Conservation (phyloP, 2,797 vertebrate species). For the Coregonus ussuriensis region DNA sequence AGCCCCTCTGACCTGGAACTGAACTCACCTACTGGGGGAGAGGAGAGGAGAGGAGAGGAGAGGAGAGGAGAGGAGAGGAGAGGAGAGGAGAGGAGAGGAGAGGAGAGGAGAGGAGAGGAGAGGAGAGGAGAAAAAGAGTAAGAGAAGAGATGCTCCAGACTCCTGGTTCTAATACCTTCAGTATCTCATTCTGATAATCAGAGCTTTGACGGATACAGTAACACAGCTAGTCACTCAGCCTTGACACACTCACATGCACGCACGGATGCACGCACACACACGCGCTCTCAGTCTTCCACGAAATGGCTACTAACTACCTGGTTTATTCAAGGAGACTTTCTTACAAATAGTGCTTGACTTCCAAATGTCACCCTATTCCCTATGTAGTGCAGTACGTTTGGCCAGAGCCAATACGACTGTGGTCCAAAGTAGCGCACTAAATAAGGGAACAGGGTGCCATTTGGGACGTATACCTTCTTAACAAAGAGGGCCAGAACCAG, state of each 20-base stretch:
- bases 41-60: background rate
- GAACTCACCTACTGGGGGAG: constrained; percentile 14
- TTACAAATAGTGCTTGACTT: too few relatives aligned
- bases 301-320: background rate
- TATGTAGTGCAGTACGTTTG: too few relatives aligned
- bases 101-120: background rate
- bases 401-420: too few relatives aligned
- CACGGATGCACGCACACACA: background rate
- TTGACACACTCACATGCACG: constrained; percentile 28
- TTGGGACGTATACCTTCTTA: constrained; percentile 18
- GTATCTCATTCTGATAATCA: constrained; percentile 69
- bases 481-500: constrained; percentile 72
- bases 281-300: background rate
- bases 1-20: constrained; percentile 29
- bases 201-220: constrained; percentile 58
- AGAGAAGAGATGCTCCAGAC: constrained; percentile 53
- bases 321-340: constrained; percentile 63
- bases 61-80: background rate
- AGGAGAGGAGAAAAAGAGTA: background rate
- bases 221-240: constrained; percentile 63
- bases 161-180: constrained; percentile 56
- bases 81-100: background rate
- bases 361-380: too few relatives aligned
- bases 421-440: too few relatives aligned
- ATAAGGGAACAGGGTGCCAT: too few relatives aligned